Evolutionary conservation across 2,113 vertebrate species (phyloP).

Genomic region (Oryzias curvinotus): DNA sequence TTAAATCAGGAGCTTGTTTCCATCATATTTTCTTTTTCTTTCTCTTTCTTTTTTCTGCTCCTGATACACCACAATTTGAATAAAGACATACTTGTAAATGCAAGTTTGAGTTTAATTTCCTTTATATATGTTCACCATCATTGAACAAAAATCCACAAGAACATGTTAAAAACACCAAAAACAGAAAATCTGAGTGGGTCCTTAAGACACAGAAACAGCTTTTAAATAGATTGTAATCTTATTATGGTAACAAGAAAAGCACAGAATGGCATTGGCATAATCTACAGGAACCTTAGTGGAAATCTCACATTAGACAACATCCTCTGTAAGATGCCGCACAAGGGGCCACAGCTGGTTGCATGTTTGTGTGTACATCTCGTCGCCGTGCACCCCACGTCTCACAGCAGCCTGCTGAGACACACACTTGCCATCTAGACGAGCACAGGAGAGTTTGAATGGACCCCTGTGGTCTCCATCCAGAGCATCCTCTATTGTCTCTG

Average conservation of each 20-base stretch:
- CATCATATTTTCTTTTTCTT: too few species aligned
- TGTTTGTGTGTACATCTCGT: constrained; percentile 16
- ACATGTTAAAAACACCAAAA: too few species aligned
- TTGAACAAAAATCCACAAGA: too few species aligned
- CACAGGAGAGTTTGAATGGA: constrained; percentile 35
- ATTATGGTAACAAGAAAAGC: neutral
- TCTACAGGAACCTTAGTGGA: neutral
- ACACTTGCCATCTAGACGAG: constrained; percentile 37
- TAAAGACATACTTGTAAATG: too few species aligned
- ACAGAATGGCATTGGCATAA: neutral
- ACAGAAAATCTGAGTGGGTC: too few species aligned
- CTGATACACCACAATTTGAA: too few species aligned
- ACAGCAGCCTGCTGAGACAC: constrained; percentile 47
- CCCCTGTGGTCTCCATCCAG: constrained; percentile 32
- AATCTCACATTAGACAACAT: neutral
- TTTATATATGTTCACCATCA: too few species aligned
- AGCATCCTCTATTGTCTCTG: constrained; percentile 23
- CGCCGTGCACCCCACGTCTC: constrained; percentile 18
- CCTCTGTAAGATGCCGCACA: neutral
- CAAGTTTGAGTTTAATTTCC: too few species aligned
- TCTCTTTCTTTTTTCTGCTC: too few species aligned
- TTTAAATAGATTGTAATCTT: too few species aligned
- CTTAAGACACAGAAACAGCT: too few species aligned
- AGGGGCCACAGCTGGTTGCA: constrained; percentile 7
- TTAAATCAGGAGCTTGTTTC: too few species aligned